phyloP scores from a whole-genome alignment of 2,113 vertebrate species.

The Phrynosoma platyrhinos region DNA sequence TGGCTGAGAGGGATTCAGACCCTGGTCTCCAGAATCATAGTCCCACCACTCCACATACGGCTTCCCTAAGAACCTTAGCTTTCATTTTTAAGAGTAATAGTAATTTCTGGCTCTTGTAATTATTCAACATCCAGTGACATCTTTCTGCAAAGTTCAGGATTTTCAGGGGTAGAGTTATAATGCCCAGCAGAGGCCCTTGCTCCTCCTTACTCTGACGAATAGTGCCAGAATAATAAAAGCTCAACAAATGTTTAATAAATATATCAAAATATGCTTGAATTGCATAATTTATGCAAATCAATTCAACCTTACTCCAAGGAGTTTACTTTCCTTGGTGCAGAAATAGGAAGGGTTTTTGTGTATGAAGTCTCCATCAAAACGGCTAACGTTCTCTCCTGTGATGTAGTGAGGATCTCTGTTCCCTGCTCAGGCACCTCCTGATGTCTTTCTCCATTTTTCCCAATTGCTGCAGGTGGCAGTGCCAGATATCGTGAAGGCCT shows the following conservation, averaged over 20 bases:
- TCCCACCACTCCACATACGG: no score
- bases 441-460: not conserved
- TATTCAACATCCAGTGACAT: not conserved
- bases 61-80: not conserved
- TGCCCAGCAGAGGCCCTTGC: not conserved
- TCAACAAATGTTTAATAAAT: not conserved
- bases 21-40: no score
- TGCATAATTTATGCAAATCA: not conserved
- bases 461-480: conserved; percentile 84
- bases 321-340: not conserved
- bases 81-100: not conserved
- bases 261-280: not conserved
- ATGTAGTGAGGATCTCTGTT: not conserved
- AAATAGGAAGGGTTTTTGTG: not conserved
- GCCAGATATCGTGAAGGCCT: conserved; percentile 88
- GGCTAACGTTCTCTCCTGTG: not conserved
- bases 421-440: not conserved
- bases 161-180: not conserved
- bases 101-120: not conserved
- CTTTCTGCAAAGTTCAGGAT: not conserved
- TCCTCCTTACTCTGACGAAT: not conserved
- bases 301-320: not conserved
- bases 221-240: not conserved
- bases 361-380: not conserved
- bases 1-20: no score